These are phyloP conservation scores for Psephotus haematonotus DNA, from an alignment of 2,113 vertebrate genomes.

Conservation along the genomic window DNA sequence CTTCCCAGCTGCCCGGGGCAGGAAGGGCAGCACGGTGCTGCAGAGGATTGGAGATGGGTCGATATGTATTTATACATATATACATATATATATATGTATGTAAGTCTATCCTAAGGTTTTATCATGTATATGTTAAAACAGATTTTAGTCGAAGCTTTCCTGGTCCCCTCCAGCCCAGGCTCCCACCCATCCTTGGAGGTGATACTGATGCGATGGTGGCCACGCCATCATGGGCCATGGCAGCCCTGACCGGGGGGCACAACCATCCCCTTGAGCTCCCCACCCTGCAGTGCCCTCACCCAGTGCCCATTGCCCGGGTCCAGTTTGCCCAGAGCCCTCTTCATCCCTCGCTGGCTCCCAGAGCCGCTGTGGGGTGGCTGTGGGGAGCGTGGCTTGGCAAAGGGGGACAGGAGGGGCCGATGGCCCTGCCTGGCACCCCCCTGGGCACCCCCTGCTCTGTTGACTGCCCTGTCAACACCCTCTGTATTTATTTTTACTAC, in stretches of 20 bases:
- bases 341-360: background rate
- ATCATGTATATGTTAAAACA: background rate
- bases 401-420: background rate
- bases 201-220: rapidly evolving
- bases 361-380: rapidly evolving
- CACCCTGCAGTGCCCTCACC: background rate
- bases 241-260: background rate
- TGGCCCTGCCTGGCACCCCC: background rate
- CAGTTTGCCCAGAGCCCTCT: background rate
- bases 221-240: background rate
- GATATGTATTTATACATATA: background rate
- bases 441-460: background rate
- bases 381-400: background rate
- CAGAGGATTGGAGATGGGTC: background rate
- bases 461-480: background rate
- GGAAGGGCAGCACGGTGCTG: background rate
- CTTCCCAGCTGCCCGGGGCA: background rate
- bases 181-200: background rate
- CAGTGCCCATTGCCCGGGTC: rapidly evolving
- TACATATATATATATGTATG: background rate
- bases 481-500: constrained; percentile 56
- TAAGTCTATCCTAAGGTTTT: background rate
- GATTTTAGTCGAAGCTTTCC: background rate
- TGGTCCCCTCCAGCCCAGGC: background rate
- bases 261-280: rapidly evolving